Evolutionary conservation across 2,888 invertebrate species (phyloP).

Genomic region (Leptinotarsa tumamoca): DNA sequence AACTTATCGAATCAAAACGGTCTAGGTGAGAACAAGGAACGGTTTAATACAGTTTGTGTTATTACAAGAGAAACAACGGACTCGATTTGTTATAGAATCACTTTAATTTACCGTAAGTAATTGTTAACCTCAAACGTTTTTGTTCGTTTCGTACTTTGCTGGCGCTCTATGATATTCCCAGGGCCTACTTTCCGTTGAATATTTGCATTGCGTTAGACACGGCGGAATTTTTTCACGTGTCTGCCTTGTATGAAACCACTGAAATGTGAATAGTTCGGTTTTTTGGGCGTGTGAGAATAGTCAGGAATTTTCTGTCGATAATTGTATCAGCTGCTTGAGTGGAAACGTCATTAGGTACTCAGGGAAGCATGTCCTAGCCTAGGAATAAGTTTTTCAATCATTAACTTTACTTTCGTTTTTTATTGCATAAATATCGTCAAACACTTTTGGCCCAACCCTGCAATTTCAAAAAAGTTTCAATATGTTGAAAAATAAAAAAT

Average conservation of each 20-base stretch:
- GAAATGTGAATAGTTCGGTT: constrained; percentile 15
- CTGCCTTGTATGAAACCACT: constrained; percentile 14
- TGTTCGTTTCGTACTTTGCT: constrained; percentile 22
- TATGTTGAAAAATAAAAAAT: too few species aligned
- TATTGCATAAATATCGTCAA: too few species aligned
- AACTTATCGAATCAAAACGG: constrained; percentile 15
- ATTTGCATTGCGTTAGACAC: constrained; percentile 19
- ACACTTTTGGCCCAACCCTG: too few species aligned
- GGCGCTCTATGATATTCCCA: constrained; percentile 23
- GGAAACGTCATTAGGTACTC: not conserved
- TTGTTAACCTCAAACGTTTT: constrained; percentile 46
- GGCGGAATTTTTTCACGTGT: constrained; percentile 19
- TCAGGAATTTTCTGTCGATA: not conserved
- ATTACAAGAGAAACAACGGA: constrained; percentile 36
- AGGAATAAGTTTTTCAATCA: not conserved
- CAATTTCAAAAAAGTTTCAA: too few species aligned
- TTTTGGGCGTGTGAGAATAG: constrained; percentile 19
- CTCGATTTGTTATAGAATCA: constrained; percentile 48
- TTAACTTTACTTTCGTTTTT: too few species aligned
- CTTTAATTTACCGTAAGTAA: constrained; percentile 49
- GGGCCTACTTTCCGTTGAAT: constrained; percentile 23
- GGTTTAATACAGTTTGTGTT: constrained; percentile 21
- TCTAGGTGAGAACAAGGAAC: constrained; percentile 26
- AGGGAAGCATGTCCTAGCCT: not conserved
- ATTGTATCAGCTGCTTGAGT: constrained; percentile 2